Evolutionary conservation across 2,888 invertebrate species (phyloP).

Genomic region (Drosophila flavopinicola): DNA sequence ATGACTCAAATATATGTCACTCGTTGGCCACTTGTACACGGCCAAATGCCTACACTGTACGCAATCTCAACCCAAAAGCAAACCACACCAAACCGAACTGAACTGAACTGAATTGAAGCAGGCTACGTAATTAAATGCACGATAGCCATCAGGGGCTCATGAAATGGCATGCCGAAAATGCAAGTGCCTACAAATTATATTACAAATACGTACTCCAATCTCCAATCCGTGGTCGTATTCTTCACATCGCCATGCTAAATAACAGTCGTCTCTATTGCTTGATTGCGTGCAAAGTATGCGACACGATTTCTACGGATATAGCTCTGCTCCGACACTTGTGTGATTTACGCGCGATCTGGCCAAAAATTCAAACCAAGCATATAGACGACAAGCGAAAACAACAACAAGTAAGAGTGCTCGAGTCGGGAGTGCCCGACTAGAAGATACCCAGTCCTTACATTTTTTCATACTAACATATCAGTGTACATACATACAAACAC

Average conservation of each 20-base stretch:
- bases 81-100: neutral
- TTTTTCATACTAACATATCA: too few relatives aligned
- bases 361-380: slow-evolving; percentile 43
- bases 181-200: slow-evolving; percentile 61
- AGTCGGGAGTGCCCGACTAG: too few relatives aligned
- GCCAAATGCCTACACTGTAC: slow-evolving; percentile 8
- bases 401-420: slow-evolving; percentile 12
- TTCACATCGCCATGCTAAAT: slow-evolving; percentile 31
- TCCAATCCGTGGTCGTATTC: slow-evolving; percentile 1
- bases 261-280: slow-evolving; percentile 54
- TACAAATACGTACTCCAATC: slow-evolving; percentile 7
- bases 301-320: slow-evolving; percentile 50
- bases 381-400: slow-evolving; percentile 21
- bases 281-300: slow-evolving; percentile 60
- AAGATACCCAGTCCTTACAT: too few relatives aligned
- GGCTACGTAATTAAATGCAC: slow-evolving; percentile 68
- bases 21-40: slow-evolving; percentile 15
- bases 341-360: slow-evolving; percentile 65
- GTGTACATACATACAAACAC: too few relatives aligned
- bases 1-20: slow-evolving; percentile 62
- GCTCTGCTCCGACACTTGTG: slow-evolving; percentile 62
- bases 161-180: slow-evolving; percentile 54
- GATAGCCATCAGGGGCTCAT: slow-evolving; percentile 32
- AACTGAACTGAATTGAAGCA: slow-evolving; percentile 4
- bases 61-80: slow-evolving; percentile 3